Evolutionary conservation across 2,113 vertebrate species (phyloP).

Genomic region (Cygnus buccinator): DNA sequence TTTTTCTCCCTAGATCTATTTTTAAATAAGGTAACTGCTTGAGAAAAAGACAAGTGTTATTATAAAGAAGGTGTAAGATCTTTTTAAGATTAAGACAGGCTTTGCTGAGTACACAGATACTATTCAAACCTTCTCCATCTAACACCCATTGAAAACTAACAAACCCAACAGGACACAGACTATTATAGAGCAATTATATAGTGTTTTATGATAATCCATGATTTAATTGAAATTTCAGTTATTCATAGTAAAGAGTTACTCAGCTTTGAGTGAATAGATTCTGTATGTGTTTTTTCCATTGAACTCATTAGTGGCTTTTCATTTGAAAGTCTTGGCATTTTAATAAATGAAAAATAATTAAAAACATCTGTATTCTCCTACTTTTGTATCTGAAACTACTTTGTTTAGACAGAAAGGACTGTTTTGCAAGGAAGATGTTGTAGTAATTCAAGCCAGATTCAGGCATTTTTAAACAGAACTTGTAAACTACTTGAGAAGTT

Average conservation of each 20-base stretch:
- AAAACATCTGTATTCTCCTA: not conserved
- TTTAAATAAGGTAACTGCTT: not conserved
- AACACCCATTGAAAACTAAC: not conserved
- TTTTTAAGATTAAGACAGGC: not conserved
- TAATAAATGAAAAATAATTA: not conserved
- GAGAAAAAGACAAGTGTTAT: not conserved
- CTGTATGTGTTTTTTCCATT: fast-evolving
- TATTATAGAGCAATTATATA: not conserved
- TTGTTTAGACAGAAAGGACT: not conserved
- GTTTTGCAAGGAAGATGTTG: not conserved
- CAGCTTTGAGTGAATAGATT: not conserved
- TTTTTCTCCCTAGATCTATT: not conserved
- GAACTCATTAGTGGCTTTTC: not conserved
- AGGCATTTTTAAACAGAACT: not conserved
- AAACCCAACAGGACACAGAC: not conserved
- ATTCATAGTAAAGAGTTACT: not conserved
- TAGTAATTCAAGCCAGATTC: not conserved
- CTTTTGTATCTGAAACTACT: not conserved
- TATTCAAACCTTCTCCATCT: not conserved
- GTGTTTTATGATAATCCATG: not conserved
- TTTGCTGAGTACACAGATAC: not conserved
- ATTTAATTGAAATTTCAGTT: not conserved
- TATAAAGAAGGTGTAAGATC: not conserved
- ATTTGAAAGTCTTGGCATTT: not conserved
- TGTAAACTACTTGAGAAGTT: not conserved